Evolutionary conservation across 2,888 invertebrate genomes (phyloP), one percentile per base, ranked within the genome.

Genomic region (Pteria penguin): DNA sequence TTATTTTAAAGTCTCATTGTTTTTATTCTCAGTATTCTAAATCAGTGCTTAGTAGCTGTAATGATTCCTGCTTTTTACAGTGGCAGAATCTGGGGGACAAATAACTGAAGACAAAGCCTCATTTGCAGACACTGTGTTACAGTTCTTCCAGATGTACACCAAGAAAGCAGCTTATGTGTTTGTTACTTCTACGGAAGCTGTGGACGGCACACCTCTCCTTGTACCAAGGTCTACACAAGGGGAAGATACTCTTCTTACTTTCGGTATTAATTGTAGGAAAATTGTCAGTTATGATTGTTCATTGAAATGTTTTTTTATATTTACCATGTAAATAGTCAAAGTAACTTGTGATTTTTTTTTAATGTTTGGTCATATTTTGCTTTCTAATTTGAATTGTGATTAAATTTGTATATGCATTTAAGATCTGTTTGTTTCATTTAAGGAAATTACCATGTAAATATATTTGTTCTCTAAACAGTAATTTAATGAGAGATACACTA

Each of bases 91-190:
- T 45, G 45, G 8, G 11, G 11, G 18, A 18, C 11, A 45, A 18
- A 18, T 8, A 18, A 18, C 45, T 18, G 18, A 8, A 45, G 45
- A 45, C 45, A 45, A 45, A 45, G 18, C 45, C 8, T 14, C 18
- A 0, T 45, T 45, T n/a, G n/a, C n/a, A n/a, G n/a, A n/a, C 45
- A 8, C 18, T 11, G 1, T 60, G 18, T 18, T 8, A n/a, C 66
- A 76, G 63, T 73, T 79, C 52, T 71, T 77, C 70, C 75, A 66
- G 29, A 36, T 79, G 36, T 79, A 79, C 57, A 69, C 79, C 5
- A 58, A 70, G 14, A 58, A 78, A 22, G 54, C 62, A 29, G 22
- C 76, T 24, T 77, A 76, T 36, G 82, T 82, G 18, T 80, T 82
- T 45, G 54, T 82, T 2, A 65, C 82, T 0, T 69, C 78, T 1